Conservation (phyloP, 2,797 vertebrate genomes). For the Menidia menidia region DNA sequence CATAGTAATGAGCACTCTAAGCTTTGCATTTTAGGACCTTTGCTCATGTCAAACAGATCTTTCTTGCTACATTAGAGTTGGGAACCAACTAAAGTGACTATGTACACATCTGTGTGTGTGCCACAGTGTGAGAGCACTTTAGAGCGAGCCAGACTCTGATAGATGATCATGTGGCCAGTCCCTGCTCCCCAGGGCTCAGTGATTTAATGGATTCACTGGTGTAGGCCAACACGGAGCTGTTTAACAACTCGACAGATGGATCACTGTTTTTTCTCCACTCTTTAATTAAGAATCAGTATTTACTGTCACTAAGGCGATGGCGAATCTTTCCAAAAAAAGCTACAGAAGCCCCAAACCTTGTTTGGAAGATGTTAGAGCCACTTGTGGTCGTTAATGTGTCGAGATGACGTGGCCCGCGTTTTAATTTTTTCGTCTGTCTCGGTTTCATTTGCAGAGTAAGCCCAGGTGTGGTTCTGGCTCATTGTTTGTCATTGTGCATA, state of each 20-base stretch:
- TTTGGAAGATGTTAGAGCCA: neutral
- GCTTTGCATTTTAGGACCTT: neutral
- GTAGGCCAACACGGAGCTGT: slow-evolving; percentile 60
- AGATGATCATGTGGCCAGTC: slow-evolving; percentile 52
- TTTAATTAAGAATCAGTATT: slow-evolving; percentile 70
- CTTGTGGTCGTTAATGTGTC: neutral
- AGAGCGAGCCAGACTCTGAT: slow-evolving; percentile 46
- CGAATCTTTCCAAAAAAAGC: slow-evolving; percentile 20
- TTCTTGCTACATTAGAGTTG: neutral
- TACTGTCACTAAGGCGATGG: slow-evolving; percentile 46
- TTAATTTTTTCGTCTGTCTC: neutral
- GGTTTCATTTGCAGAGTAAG: slow-evolving; percentile 6
- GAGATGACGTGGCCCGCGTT: slow-evolving; percentile 1
- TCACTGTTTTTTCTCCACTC: slow-evolving; percentile 48
- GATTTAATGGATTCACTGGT: slow-evolving; percentile 63
- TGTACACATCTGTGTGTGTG: slow-evolving; percentile 17
- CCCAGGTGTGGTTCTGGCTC: neutral
- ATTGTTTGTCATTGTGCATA: slow-evolving; percentile 1
- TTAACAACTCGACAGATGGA: slow-evolving; percentile 70
- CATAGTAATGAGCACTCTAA: neutral
- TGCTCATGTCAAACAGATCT: neutral
- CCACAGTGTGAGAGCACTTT: slow-evolving; percentile 35
- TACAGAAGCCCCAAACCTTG: slow-evolving; percentile 6
- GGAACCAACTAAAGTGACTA: neutral
- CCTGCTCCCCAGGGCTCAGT: slow-evolving; percentile 43